phyloP scores from a whole-genome alignment of 1,140 invertebrate species.

The Nasonia longicornis region DNA sequence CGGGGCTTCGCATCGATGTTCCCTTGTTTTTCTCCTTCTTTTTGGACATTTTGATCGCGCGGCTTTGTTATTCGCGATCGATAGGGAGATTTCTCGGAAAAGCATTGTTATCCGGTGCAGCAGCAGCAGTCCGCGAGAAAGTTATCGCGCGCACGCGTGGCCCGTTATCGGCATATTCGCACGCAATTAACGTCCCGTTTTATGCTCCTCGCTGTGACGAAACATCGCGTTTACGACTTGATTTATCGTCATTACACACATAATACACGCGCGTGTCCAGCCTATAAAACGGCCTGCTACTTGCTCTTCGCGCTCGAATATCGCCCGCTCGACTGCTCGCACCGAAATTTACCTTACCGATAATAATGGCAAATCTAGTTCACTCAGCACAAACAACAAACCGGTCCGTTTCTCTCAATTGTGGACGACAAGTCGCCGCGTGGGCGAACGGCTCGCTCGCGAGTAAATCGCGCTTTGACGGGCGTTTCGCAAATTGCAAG shows the following conservation, averaged over 20 bases:
- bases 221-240: conserved; percentile 55
- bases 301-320: conserved; percentile 6
- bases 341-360: background rate
- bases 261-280: conserved; percentile 52
- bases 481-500: conserved; percentile 41
- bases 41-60: background rate
- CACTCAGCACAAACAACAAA: background rate
- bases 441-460: background rate
- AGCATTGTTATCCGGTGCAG: background rate
- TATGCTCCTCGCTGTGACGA: conserved; percentile 53
- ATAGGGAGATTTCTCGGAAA: background rate
- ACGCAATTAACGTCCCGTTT: conserved; percentile 61
- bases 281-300: conserved; percentile 50
- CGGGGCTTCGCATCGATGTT: background rate
- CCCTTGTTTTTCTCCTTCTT: background rate
- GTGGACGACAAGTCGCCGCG: background rate
- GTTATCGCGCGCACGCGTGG: conserved; percentile 18
- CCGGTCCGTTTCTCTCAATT: background rate
- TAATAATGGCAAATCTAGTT: background rate
- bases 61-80: background rate
- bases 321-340: background rate
- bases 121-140: background rate
- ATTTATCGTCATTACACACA: conserved; percentile 53
- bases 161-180: conserved; percentile 57
- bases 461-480: conserved; percentile 31